Base-by-base conservation (phyloP, 1,140 invertebrate species). In the Marisa cornuarietis region DNA sequence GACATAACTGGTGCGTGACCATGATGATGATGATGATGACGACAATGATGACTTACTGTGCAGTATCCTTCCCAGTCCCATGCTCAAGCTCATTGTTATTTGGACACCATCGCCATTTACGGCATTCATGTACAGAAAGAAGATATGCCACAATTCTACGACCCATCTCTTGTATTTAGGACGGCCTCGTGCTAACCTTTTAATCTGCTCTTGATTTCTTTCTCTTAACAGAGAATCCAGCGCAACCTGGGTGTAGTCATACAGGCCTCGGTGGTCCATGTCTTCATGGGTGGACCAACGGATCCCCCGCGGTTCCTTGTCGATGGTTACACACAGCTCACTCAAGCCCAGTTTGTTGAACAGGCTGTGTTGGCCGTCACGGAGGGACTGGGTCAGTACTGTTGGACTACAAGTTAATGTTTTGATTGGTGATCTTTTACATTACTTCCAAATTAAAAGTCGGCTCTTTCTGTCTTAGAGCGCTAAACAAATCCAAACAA, bases 161-260 rank as follows among this genome's bases (percentile, higher is more conserved):
- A 42, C 31, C 31, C 31, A 42, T 2, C 0, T 65, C 63, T 8
- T 24, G 20, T 22, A 65, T 65, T 24, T 20, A 65, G 63, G 7
- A 65, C 63, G 6, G 63, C 63, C 63, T 65, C 0, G 6, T 65
- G 24, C 24, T 22, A 65, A 65, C 7, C 3, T 65, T n/a, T 24
- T 71, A 42, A 71, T 71, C n/a, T n/a, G n/a, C n/a, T n/a, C 8
- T 24, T 42, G 7, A 71, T 42, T 6, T 42, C 31, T 14, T 42
- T 74, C 63, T 22, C 22, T 49, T 51, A 51, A 66, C 78, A 85
- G 84, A 54, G 79, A 75, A 76, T 81, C n/a, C 76, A 85, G 68
- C 75, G 84, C 31, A 82, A 85, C 62, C 66, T 86, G 9, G 83
- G 83, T 20, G 71, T 84, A 10, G 77, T 79, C 11, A 65, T 82